These are phyloP conservation scores for Lycocorax pyrrhopterus DNA, from an alignment of 2,113 vertebrate species.

Conservation along the genomic window DNA sequence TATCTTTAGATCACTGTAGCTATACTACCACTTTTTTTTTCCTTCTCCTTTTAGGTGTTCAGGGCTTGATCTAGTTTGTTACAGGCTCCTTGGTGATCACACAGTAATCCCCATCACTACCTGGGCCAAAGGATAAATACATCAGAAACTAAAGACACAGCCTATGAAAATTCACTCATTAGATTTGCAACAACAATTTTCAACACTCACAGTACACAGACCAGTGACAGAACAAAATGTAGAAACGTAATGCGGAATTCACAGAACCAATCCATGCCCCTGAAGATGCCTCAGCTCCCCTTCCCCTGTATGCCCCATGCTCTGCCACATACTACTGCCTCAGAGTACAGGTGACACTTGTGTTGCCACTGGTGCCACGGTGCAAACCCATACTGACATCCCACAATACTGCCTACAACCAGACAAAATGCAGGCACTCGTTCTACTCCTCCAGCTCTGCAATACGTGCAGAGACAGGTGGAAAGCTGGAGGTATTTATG, in stretches of 20 bases:
- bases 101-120: not conserved
- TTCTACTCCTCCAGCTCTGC: not conserved
- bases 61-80: not conserved
- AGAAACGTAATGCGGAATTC: not conserved
- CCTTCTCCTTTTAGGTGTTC: not conserved
- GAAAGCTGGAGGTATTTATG: not conserved
- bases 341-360: not conserved
- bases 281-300: not conserved
- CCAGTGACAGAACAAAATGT: not conserved
- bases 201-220: not conserved
- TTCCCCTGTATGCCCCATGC: not conserved
- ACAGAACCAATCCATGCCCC: not conserved
- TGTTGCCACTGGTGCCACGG: rapidly evolving
- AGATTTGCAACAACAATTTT: not conserved
- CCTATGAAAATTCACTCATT: not conserved
- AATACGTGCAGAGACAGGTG: not conserved
- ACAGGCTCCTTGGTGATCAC: not conserved
- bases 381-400: not conserved
- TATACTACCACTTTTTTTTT: not conserved
- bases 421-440: not conserved
- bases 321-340: not conserved
- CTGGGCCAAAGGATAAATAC: not conserved
- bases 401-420: not conserved
- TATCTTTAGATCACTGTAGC: not conserved
- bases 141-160: not conserved